Percentiles rank a stretch among this genome's conserved stretches.
Conservation (phyloP, 2,113 vertebrate species). For the Dromiciops gliroides region DNA sequence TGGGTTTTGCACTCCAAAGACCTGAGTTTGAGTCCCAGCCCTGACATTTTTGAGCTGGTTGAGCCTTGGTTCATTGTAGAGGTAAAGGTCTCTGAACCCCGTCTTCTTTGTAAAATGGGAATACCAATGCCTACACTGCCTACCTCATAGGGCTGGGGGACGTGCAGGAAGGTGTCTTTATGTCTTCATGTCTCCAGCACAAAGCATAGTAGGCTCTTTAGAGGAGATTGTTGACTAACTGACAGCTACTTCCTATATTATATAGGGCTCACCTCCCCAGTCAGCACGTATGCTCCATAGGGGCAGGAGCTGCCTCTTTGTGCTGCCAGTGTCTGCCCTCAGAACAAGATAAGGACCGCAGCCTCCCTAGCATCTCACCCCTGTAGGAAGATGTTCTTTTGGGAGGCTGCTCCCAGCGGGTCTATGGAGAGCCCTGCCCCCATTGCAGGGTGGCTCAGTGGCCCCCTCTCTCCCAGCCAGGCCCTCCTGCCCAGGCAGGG, state of each 20-base stretch:
- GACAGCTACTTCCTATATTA: too few species aligned
- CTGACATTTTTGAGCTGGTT: background rate
- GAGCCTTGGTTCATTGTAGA: background rate
- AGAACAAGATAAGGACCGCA: background rate
- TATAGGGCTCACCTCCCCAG: background rate
- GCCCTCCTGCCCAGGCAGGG: rapidly evolving
- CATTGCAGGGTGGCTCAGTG: background rate
- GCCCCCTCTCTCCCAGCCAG: background rate
- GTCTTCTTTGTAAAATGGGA: background rate
- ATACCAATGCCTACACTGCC: background rate
- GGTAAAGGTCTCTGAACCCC: background rate
- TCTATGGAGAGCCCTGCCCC: background rate
- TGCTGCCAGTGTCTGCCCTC: background rate
- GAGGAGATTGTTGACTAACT: background rate
- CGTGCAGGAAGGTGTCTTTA: too few species aligned
- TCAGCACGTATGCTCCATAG: rapidly evolving
- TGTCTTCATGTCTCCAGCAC: background rate
- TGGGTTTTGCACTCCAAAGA: background rate
- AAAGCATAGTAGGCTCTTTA: background rate
- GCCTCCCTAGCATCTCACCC: background rate
- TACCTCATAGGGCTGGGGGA: background rate
- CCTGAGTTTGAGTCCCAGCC: background rate
- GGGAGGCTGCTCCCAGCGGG: too few species aligned
- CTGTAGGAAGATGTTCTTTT: background rate
- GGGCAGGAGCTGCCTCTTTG: background rate